Evolutionary conservation across 2,888 invertebrate genomes (phyloP).

Genomic region (Macrosoma leucophasiata): DNA sequence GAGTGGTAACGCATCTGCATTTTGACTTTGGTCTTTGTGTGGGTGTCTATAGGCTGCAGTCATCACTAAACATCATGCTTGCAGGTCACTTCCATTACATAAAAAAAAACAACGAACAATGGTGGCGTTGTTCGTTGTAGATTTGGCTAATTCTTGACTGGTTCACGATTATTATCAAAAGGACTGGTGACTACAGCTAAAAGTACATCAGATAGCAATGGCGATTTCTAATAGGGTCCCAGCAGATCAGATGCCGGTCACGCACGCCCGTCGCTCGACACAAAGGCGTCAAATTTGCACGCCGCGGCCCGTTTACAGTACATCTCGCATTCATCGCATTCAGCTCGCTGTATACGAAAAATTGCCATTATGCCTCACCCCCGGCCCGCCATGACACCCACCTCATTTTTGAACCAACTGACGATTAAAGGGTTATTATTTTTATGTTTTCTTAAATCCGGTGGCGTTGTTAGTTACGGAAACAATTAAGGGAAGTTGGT

Average conservation of each 20-base stretch:
- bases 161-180: background rate
- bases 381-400: too few relatives aligned
- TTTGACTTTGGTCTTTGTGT: too few relatives aligned
- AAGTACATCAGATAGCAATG: slow-evolving; percentile 19
- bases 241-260: slow-evolving; percentile 50
- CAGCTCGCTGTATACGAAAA: slow-evolving; percentile 63
- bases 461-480: too few relatives aligned
- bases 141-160: background rate
- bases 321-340: slow-evolving; percentile 68
- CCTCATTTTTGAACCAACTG: too few relatives aligned
- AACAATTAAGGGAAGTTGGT: too few relatives aligned
- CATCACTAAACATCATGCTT: too few relatives aligned
- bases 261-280: slow-evolving; percentile 51
- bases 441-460: too few relatives aligned
- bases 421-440: too few relatives aligned
- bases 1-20: too few relatives aligned
- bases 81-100: too few relatives aligned
- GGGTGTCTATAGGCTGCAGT: too few relatives aligned
- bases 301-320: slow-evolving; percentile 67
- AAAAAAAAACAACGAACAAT: background rate
- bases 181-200: slow-evolving; percentile 12
- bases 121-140: background rate
- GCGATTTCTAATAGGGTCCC: slow-evolving; percentile 25
- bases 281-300: slow-evolving; percentile 74
- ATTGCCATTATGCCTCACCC: slow-evolving; percentile 58